phyloP scores from a whole-genome alignment of 2,797 vertebrate genomes.

The Oreochromis mossambicus region DNA sequence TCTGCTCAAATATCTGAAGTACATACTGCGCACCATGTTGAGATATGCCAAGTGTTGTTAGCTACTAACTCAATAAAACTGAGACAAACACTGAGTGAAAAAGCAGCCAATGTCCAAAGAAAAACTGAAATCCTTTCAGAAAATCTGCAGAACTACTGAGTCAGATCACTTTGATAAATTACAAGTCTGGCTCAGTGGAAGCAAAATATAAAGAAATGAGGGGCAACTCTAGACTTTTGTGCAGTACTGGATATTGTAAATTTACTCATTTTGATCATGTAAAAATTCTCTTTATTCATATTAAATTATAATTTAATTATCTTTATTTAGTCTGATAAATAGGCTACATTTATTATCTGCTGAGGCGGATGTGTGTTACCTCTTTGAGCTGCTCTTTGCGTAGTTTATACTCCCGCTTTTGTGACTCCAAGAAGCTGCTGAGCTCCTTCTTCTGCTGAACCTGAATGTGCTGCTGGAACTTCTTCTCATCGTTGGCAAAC shows the following conservation, averaged over 20 bases:
- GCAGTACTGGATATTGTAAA: background rate
- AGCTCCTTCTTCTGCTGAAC: constrained; percentile 98
- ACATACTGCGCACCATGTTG: background rate
- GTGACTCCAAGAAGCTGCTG: constrained; percentile 95
- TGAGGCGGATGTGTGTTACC: constrained; percentile 44
- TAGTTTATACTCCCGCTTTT: constrained; percentile 96
- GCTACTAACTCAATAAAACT: background rate
- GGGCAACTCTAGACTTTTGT: background rate
- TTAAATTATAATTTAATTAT: background rate
- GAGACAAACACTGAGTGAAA: background rate
- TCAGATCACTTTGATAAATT: background rate
- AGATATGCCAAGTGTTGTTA: background rate
- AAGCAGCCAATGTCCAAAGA: background rate
- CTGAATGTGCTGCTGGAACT: constrained; percentile 98
- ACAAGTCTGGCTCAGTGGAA: background rate
- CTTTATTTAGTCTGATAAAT: background rate
- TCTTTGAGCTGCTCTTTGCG: constrained; percentile 98
- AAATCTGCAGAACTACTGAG: background rate
- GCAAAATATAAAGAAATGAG: background rate
- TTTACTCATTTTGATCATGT: background rate
- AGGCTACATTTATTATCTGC: background rate
- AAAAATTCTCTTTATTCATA: background rate
- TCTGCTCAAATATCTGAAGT: background rate
- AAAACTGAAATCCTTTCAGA: background rate
- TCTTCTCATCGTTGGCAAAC: constrained; percentile 95